Evolutionary conservation across 2,113 vertebrate genomes (phyloP), one percentile per base, ranked within the genome.

Genomic region (Tor tambroides): DNA sequence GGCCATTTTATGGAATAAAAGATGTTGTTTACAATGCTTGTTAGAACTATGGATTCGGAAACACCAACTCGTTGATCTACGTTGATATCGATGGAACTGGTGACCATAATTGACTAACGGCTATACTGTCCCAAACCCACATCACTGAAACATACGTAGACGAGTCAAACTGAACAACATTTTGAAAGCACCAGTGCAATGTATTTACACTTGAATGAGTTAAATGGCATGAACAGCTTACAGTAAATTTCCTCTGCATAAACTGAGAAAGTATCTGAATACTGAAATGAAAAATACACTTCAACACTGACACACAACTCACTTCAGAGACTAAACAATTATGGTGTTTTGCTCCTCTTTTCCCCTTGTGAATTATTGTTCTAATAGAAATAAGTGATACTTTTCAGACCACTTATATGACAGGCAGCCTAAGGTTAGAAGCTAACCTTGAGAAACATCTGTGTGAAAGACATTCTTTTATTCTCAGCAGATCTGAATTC

Each of bases 401-500:
- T n/a, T 59, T 81, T 81, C 38, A 65, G 79, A 59, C 1, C 38
- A 65, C 59, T 65, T 26, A 43, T 12, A 21, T 63, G n/a, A 6
- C 19, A 59, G 32, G n/a, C 56, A 28, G 14, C 19, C 30, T 59
- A 59, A n/a, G n/a, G n/a, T n/a, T 28, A 28, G 35, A 46, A 81
- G 15, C 56, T 81, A 30, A 81, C 59, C 59, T 81, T 81, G 35
- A 81, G 59, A 46, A 46, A 65, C 4, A 32, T 35, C 43, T 43
- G 14, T 12, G 6, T 28, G n/a, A 79, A 59, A 23, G 61, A 51
- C 67, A 51, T 84, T 75, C 12, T 81, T 84, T 80, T 54, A 76
- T 56, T 35, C 69, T 46, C 41, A 46, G 46, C 63, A 17, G 49
- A 35, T 76, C 67, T 61, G 35, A 87, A 83, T 83, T 35, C 56